Evolutionary conservation across 30 jellyfish, hydroid and myxozoan species (phyloP), one percentile per base, ranked within the genome.

Genomic region (Aurelia aurita complex sp. Pacific): DNA sequence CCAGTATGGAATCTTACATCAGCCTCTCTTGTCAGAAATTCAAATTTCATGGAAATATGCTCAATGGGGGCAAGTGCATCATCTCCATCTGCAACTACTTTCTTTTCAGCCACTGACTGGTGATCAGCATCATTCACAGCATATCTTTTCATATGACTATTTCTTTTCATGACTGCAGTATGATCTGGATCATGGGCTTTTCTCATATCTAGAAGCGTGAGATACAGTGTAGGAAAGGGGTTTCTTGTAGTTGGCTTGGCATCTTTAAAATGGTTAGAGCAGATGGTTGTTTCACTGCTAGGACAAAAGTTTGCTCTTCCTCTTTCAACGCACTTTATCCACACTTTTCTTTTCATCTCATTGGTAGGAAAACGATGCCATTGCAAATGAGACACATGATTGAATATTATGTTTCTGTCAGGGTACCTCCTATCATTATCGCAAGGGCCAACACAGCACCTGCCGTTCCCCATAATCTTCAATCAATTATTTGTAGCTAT

Each of bases 1-100:
- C 91, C 91, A 52, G 86, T 68, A 62, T 82, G 72, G 69, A 82
- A 82, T 70, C 52, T 35, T 38, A 85, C 94, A 73, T 85, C 94
- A 74, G 71, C 63, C 35, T 85, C 89, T 50, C 83, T 53, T 43
- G 88, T 85, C 19, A 82, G 11, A 69, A 51, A 69, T 66, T 61
- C 94, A 85, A 85, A 85, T 57, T 18, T 54, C 73, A 85, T 57
- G 68, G 94, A 53, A 74, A 74, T 13, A 53, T 74, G 54, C 53
- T 23, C 73, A 74, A 55, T 2, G 23, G 85, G 73, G 10, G 74
- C 10, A 74, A 57, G 52, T 35, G 85, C 74, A 74, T 17, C 34
- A 74, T 74, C 55, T 53, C 16, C 85, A 53, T 38, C 52, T 18
- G 12, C 54, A 15, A 57, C 52, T 4, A 53, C 72, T 12, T 52